Evolutionary conservation across 2,888 invertebrate genomes (phyloP).

Genomic region (Cataglyphis livida): DNA sequence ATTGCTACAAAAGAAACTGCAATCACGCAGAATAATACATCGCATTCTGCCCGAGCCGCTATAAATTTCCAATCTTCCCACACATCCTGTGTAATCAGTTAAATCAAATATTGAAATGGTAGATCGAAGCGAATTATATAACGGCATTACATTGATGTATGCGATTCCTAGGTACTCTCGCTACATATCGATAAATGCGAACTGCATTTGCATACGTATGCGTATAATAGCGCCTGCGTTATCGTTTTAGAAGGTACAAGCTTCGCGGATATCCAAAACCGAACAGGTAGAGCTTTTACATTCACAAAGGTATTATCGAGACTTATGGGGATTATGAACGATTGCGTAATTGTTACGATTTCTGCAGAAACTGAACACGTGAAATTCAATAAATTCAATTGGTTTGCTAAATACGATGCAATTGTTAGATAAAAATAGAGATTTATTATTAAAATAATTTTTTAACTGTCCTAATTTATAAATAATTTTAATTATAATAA

Average conservation of each 20-base stretch:
- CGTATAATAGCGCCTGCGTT: constrained; percentile 30
- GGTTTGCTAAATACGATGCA: background rate
- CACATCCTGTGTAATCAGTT: constrained; percentile 74
- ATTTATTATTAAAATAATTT: background rate
- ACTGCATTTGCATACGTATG: constrained; percentile 31
- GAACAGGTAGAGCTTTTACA: constrained; percentile 23
- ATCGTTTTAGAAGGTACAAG: constrained; percentile 45
- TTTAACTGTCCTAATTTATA: background rate
- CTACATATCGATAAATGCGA: constrained; percentile 34
- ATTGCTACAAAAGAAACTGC: constrained; percentile 13
- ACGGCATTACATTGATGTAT: constrained; percentile 38
- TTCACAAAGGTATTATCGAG: constrained; percentile 37
- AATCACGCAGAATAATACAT: constrained; percentile 19
- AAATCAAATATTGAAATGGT: constrained; percentile 76
- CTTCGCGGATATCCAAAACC: constrained; percentile 18
- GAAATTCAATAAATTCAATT: background rate
- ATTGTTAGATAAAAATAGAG: background rate
- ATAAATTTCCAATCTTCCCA: constrained; percentile 74
- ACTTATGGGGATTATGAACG: constrained; percentile 22
- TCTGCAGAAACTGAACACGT: background rate
- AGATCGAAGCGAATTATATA: constrained; percentile 66
- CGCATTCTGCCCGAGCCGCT: constrained; percentile 38
- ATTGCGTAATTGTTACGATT: constrained; percentile 26
- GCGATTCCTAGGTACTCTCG: constrained; percentile 42
- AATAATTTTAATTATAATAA: background rate